Conservation (phyloP, 2,888 invertebrate species). For the Polyommatus icarus region DNA sequence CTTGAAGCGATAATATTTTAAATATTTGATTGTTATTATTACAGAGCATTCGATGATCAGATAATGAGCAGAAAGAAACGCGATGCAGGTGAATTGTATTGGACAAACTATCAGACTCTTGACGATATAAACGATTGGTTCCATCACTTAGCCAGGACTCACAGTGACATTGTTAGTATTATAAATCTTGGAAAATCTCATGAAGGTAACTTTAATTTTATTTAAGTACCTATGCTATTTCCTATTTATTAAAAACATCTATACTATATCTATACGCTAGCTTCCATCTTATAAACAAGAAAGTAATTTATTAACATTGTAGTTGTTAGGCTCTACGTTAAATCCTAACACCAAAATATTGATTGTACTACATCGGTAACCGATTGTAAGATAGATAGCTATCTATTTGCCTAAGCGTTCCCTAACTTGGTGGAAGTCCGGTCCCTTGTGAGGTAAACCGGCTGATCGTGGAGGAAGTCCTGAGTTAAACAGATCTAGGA, state of each 20-base stretch:
- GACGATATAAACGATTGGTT: conserved; percentile 81
- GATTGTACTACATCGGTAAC: background rate
- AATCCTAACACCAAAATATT: too few species aligned
- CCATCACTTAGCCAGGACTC: conserved; percentile 50
- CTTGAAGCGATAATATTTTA: background rate
- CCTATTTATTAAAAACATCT: background rate
- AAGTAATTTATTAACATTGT: too few species aligned
- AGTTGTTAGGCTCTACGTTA: too few species aligned
- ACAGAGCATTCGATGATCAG: conserved; percentile 66
- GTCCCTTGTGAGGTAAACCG: too few species aligned
- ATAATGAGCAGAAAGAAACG: conserved; percentile 57
- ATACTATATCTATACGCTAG: background rate
- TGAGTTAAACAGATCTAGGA: too few species aligned
- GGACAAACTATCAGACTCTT: conserved; percentile 64
- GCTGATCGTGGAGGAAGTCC: too few species aligned
- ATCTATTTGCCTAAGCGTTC: too few species aligned
- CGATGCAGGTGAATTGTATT: conserved; percentile 51
- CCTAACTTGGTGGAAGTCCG: too few species aligned
- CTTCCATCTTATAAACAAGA: too few species aligned
- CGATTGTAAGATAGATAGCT: background rate
- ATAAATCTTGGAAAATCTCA: conserved; percentile 69
- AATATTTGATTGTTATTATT: conserved; percentile 36
- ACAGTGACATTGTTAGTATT: conserved; percentile 58
- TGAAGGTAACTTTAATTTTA: conserved; percentile 56
- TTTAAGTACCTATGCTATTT: background rate